Evolutionary conservation across 2,888 invertebrate genomes (phyloP).

Genomic region (Griposia aprilina): DNA sequence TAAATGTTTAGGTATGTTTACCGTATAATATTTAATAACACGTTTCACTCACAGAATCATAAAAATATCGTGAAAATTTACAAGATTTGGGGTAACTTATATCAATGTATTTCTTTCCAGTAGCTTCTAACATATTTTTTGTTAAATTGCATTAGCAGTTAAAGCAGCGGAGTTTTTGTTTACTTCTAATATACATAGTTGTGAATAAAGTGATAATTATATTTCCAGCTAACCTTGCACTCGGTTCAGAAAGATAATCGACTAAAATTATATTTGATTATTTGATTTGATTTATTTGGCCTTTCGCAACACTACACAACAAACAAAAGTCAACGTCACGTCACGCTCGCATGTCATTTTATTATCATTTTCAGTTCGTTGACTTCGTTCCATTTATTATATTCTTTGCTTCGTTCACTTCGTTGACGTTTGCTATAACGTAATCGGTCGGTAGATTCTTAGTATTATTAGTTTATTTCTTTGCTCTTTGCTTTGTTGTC

Average conservation of each 20-base stretch:
- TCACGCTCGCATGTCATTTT: not conserved
- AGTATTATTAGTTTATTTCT: too few relatives aligned
- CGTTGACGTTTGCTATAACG: slow-evolving; percentile 12
- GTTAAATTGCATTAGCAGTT: not conserved
- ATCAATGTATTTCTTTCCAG: not conserved
- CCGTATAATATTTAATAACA: not conserved
- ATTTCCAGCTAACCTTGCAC: not conserved
- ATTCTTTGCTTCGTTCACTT: not conserved
- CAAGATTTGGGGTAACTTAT: not conserved
- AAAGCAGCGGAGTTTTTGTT: not conserved
- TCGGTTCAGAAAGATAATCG: not conserved
- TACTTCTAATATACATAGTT: not conserved
- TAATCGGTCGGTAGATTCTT: not conserved
- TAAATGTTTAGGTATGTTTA: not conserved
- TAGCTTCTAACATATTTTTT: not conserved
- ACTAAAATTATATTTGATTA: not conserved
- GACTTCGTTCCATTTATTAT: too few relatives aligned
- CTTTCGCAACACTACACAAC: not conserved
- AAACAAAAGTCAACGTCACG: slow-evolving; percentile 1
- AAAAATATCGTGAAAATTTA: too few relatives aligned
- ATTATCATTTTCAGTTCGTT: not conserved
- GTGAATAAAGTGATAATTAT: not conserved
- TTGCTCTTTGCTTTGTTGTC: slow-evolving; percentile 3
- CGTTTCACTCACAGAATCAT: not conserved
- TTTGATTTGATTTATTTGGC: too few relatives aligned